These are phyloP conservation scores for Xiphias gladius DNA, from an alignment of 2,113 vertebrate genomes.

Conservation along the genomic window DNA sequence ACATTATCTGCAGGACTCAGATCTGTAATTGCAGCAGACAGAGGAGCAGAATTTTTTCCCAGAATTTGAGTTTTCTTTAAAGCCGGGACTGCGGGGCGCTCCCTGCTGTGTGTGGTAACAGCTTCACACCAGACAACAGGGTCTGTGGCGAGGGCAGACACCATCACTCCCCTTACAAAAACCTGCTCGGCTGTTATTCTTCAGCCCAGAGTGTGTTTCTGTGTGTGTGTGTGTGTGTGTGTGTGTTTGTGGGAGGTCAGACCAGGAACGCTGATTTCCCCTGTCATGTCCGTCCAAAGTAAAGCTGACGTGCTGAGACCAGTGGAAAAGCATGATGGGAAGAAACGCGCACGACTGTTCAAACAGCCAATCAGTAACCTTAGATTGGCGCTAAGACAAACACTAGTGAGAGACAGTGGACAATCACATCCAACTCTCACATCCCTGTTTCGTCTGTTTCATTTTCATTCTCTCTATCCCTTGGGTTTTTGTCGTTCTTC, in stretches of 20 bases:
- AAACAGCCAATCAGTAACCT: slow-evolving; percentile 19
- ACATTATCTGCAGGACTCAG: slow-evolving; percentile 29
- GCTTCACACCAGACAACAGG: slow-evolving; percentile 14
- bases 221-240: too few species aligned
- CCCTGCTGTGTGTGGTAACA: slow-evolving; percentile 46
- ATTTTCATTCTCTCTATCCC: background rate
- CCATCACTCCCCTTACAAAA: slow-evolving; percentile 40
- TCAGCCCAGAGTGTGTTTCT: slow-evolving; percentile 2
- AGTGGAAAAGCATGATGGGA: slow-evolving; percentile 22
- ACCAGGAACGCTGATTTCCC: slow-evolving; percentile 5
- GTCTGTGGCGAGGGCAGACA: slow-evolving; percentile 31
- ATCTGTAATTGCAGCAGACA: slow-evolving; percentile 30
- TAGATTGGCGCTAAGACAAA: slow-evolving; percentile 18
- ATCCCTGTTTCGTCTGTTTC: background rate
- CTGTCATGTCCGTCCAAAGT: slow-evolving; percentile 63
- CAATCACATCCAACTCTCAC: background rate
- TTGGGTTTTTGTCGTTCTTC: background rate
- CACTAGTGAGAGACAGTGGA: slow-evolving; percentile 9
- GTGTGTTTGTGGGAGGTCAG: slow-evolving; percentile 21
- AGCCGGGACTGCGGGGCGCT: background rate
- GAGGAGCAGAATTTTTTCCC: slow-evolving; percentile 50
- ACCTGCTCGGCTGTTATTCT: slow-evolving; percentile 42
- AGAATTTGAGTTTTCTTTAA: slow-evolving; percentile 26
- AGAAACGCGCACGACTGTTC: slow-evolving; percentile 19
- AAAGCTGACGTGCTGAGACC: slow-evolving; percentile 40